Base-by-base conservation (phyloP, 2,797 vertebrate species). In the Malacoraja senta region DNA sequence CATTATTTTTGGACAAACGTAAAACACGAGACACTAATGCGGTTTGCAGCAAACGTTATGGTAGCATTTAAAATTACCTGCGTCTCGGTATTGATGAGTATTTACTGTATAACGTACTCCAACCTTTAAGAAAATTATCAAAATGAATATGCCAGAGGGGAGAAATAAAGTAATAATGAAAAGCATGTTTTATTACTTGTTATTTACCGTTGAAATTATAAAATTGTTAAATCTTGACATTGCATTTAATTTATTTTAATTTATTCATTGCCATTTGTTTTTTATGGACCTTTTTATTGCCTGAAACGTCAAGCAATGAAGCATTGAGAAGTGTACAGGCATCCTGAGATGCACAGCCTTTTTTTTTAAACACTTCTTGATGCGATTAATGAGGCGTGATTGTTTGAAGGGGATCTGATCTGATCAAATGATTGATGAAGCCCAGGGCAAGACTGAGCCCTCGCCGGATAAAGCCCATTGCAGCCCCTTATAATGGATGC, bases 351-450 rank as follows among this genome's bases (percentile, higher is more conserved):
- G 95, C 95, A 95, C 93, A 94, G 95, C 94, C 95, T 94, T 97
- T 96, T 95, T 96, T 94, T 97, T 96, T 95, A 96, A 97, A 95
- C 96, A 94, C 95, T 95, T 96, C 96, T 97, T 96, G 96, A 98
- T 96, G 96, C 96, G 97, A 96, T 97, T 96, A 98, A 98, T 98
- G 98, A 98, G 95, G 97, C 96, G 96, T 98, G 98, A 98, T 96
- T 95, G 96, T 95, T 95, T 97, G 96, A 96, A 97, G 98, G 97
- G 96, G 97, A 97, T 96, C 96, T 97, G 97, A 97, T 96, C 96
- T 96, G 97, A 97, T 97, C 96, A 96, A 97, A 99, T 99, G 99
- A 99, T 99, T 99, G 99, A 99, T 99, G 99, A 99, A 95, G 97
- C 97, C 95, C 97, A 96, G 98, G 98, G 98, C 98, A 98, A 98